Evolutionary conservation across 2,113 vertebrate species (phyloP), one percentile per base, ranked within the genome.

Genomic region (Apodemus sylvaticus): DNA sequence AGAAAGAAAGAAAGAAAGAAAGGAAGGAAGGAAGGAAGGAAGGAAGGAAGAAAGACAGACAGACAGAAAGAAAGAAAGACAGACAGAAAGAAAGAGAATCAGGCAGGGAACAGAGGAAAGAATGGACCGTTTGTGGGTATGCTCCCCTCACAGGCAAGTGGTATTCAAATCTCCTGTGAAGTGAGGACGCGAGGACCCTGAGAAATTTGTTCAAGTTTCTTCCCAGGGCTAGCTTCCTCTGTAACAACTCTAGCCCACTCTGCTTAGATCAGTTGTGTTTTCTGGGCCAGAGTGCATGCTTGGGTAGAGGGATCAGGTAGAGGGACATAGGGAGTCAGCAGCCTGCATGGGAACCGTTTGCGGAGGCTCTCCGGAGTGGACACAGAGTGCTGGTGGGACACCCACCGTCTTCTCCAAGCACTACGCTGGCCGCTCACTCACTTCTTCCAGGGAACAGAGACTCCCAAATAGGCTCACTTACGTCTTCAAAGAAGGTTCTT

Each of bases 401-500:
- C 60, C 0, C 2, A 9, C 36, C 4, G 53, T 39, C n/a, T 70
- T 62, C 26, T 62, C 42, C 20, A 42, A 24, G n/a, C 48, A 45
- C 55, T 13, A 10, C n/a, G 20, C 16, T 55, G 77, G 22, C 60
- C 78, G 51, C 76, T 62, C 45, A 3, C 53, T 68, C 58, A 24
- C 53, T 96, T 77, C 39, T 74, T 58, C 58, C n/a, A 70, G 86
- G 79, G 24, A 88, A 76, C 66, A 53, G 77, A 89, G 48, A 39
- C n/a, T 89, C 70, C 64, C 10, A 7, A 94, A 90, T 42, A 45
- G 68, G 39, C 42, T 93, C 86, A 97, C 97, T 97, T 96, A 97
- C 97, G 0, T 98, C 98, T 97, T 98, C 98, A 94, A 97, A 97
- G 95, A 98, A 98, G 48, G 97, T 98, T 95, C 98, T 97, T 1